phyloP scores from a whole-genome alignment of 1,140 invertebrate genomes.

The Tenebrio molitor region DNA sequence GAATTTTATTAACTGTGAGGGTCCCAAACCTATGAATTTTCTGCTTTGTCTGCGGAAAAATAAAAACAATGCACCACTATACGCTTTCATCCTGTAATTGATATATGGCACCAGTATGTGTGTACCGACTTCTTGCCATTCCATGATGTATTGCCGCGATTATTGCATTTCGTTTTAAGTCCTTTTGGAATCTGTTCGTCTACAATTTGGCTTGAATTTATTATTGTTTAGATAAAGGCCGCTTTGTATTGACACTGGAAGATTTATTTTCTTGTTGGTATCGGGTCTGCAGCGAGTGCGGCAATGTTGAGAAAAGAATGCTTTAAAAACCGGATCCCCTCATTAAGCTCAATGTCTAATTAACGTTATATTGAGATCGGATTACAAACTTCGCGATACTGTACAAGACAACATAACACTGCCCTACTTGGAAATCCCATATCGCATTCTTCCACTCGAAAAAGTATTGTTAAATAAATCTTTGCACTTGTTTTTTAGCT shows the following conservation, averaged over 20 bases:
- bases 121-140: no score
- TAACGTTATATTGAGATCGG: conserved; percentile 37
- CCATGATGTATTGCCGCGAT: not conserved
- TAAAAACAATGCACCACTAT: no score
- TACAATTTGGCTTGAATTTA: conserved; percentile 13
- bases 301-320: conserved; percentile 25
- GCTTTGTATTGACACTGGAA: not conserved
- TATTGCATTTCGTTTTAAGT: not conserved
- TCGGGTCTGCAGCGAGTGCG: conserved; percentile 2
- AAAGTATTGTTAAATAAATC: conserved; percentile 37
- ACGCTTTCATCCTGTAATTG: no score
- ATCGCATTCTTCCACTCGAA: conserved; percentile 16
- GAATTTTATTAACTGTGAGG: no score
- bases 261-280: conserved; percentile 20
- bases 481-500: conserved; percentile 29
- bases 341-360: conserved; percentile 39
- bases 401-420: conserved; percentile 29
- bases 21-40: no score
- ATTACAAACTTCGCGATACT: conserved; percentile 28
- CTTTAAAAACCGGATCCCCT: conserved; percentile 34
- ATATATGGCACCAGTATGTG: no score
- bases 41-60: no score
- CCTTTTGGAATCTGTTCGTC: not conserved
- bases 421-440: conserved; percentile 31
- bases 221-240: not conserved